These are phyloP conservation scores for Tragelaphus imberbis DNA, from an alignment of 2,113 vertebrate species.

Conservation along the genomic window DNA sequence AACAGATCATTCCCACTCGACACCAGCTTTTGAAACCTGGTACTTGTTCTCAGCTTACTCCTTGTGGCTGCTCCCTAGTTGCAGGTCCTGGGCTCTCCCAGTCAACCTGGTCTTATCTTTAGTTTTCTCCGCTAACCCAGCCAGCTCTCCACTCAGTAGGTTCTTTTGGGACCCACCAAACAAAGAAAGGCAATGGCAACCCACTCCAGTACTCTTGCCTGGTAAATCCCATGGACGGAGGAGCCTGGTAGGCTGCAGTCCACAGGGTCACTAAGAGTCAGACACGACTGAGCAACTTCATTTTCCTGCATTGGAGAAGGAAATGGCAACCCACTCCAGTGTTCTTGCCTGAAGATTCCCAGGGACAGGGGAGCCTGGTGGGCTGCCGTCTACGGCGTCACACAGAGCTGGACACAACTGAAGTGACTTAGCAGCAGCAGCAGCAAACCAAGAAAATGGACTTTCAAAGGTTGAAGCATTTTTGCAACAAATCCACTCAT, in stretches of 20 bases:
- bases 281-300: too few species aligned
- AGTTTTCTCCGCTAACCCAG: background rate
- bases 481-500: background rate
- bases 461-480: background rate
- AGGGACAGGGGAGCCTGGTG: too few species aligned
- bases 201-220: too few species aligned
- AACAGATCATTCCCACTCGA: background rate
- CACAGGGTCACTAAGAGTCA: too few species aligned
- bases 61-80: background rate
- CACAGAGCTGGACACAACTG: too few species aligned
- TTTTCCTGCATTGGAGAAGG: too few species aligned
- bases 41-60: background rate
- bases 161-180: background rate
- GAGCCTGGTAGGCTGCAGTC: too few species aligned
- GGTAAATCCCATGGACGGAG: too few species aligned
- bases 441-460: background rate
- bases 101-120: background rate
- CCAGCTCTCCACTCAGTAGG: background rate
- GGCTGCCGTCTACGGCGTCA: too few species aligned
- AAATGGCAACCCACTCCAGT: too few species aligned
- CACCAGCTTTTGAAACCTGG: constrained; percentile 3
- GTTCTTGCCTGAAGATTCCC: too few species aligned
- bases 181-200: background rate
- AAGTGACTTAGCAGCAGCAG: too few species aligned
- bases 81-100: background rate